Evolutionary conservation across 2,888 invertebrate species (phyloP).

Genomic region (Phyllotreta cruciferae): DNA sequence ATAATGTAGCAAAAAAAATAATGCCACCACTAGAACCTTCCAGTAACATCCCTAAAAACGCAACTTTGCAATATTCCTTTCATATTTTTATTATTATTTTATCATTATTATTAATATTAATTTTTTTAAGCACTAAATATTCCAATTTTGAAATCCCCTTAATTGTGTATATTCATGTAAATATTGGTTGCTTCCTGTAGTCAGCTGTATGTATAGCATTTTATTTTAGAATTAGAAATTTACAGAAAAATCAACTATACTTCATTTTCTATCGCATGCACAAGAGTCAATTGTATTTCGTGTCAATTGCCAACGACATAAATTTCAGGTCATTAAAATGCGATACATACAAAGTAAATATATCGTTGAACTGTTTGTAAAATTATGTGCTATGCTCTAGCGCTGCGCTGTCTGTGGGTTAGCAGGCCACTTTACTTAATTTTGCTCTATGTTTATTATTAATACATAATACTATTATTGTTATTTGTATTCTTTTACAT

Average conservation of each 20-base stretch:
- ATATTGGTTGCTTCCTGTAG: slow-evolving; percentile 60
- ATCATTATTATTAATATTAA: slow-evolving; percentile 41
- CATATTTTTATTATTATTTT: neutral
- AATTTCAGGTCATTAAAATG: slow-evolving; percentile 23
- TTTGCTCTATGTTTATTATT: slow-evolving; percentile 43
- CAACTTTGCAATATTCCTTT: neutral
- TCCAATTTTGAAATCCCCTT: slow-evolving; percentile 55
- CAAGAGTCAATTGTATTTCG: slow-evolving; percentile 61
- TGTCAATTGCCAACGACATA: slow-evolving; percentile 57
- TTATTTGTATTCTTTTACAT: slow-evolving; percentile 36
- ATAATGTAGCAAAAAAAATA: slow-evolving; percentile 39
- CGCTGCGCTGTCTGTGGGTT: slow-evolving; percentile 49
- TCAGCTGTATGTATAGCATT: slow-evolving; percentile 63
- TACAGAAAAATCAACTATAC: slow-evolving; percentile 56
- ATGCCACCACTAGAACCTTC: slow-evolving; percentile 27
- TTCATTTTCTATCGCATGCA: slow-evolving; percentile 57
- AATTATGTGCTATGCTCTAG: slow-evolving; percentile 43
- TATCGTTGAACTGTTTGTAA: slow-evolving; percentile 37
- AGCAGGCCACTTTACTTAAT: slow-evolving; percentile 54
- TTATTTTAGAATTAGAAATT: slow-evolving; percentile 60
- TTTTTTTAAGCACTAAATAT: slow-evolving; percentile 56
- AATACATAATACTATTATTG: slow-evolving; percentile 23
- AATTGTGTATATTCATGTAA: slow-evolving; percentile 58
- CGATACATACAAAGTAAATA: slow-evolving; percentile 39
- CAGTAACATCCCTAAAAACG: too few species aligned